A percentile compares a stretch with the other conserved stretches of the same genome.
Evolutionary conservation across 1,140 invertebrate species (phyloP).

Genomic region (Maniola jurtina): DNA sequence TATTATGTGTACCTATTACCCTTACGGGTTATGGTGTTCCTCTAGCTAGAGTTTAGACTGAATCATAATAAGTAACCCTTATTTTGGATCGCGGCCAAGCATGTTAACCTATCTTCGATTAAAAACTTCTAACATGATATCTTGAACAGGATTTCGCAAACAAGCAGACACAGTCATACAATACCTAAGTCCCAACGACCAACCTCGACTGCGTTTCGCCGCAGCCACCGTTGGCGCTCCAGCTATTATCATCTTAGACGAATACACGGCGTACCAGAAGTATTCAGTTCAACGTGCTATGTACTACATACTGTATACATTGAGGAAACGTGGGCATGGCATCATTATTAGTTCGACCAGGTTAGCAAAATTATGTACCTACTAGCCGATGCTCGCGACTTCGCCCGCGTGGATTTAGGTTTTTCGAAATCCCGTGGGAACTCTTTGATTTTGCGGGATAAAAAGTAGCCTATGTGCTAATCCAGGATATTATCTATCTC

Average conservation of each 20-base stretch:
- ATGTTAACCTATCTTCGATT: too few species aligned
- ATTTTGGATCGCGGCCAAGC: background rate
- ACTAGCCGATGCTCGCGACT: too few species aligned
- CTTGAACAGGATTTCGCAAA: conserved; percentile 38
- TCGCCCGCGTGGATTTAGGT: too few species aligned
- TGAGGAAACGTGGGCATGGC: conserved; percentile 52
- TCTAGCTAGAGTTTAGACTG: too few species aligned
- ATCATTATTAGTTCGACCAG: conserved; percentile 50
- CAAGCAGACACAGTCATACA: conserved; percentile 35
- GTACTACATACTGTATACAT: conserved; percentile 51
- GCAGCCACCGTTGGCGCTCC: conserved; percentile 55
- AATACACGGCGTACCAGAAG: conserved; percentile 59
- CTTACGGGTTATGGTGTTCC: too few species aligned
- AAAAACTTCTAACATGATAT: background rate
- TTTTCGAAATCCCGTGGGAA: too few species aligned
- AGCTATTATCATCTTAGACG: conserved; percentile 52
- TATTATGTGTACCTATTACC: too few species aligned
- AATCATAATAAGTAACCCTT: background rate
- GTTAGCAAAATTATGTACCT: too few species aligned
- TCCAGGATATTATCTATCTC: too few species aligned
- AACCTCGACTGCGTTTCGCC: conserved; percentile 47
- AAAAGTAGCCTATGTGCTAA: too few species aligned
- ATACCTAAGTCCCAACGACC: conserved; percentile 35
- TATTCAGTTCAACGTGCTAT: conserved; percentile 54
- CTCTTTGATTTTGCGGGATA: too few species aligned